Base-by-base conservation (phyloP, 2,888 invertebrate genomes). In the Drosophila incognita region DNA sequence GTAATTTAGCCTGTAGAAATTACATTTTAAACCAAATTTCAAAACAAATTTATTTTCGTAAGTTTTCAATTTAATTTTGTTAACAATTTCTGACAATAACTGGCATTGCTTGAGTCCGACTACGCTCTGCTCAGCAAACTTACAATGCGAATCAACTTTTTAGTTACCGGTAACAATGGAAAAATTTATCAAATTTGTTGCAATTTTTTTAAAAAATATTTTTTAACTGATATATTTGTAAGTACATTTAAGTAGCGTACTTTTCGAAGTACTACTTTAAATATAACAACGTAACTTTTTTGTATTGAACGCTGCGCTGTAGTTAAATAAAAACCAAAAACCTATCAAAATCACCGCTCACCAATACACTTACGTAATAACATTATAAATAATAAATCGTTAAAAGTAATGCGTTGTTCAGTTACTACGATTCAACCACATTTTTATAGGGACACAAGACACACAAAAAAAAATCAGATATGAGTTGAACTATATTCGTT, bases 291-390 rank as follows among this genome's bases (percentile, higher is more conserved):
- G 36, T 36, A 53, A 57, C 21, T 42, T 31, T 66, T 66, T 54
- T 46, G 36, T 66, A 60, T 42, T 40, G 52, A 83, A 76, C 52
- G 83, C 77, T 83, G 76, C 73, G 81, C 83, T 69, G 27, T 65
- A 76, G 84, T 83, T 72, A 36, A 15, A 36, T 6, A 36, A 36
- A 7, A 18, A 18, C 15, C 10, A 31, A 63, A 48, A 66, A 48
- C 51, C 42, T 60, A 58, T 49, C 67, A 27, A 40, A 60, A 54
- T 60, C 42, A 80, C 48, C 31, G 29, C 54, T 35, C 58, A 68
- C 60, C 62, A 31, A 49, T 33, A 58, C 24, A 56, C 27, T 48
- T 40, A 69, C 66, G 60, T 63, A 72, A 81, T 49, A 42, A 58
- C 21, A 59, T 38, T 21, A 6, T 10, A 21, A 8, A 38, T 29